Percentiles rank a stretch among this genome's conserved stretches.
Evolutionary conservation across 2,888 invertebrate species (phyloP).

Genomic region (Noctuana brunneofusca): DNA sequence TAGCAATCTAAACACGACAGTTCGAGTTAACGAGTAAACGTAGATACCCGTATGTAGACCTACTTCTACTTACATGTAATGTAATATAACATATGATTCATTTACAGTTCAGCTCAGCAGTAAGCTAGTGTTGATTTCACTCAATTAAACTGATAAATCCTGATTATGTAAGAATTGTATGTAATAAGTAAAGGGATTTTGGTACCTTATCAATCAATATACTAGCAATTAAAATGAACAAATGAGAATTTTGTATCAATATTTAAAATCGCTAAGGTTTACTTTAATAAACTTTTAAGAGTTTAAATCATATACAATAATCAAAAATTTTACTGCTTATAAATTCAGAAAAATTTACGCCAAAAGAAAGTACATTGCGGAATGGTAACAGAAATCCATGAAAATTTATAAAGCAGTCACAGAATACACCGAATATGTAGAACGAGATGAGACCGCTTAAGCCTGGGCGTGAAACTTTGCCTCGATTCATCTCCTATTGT

Average conservation of each 20-base stretch:
- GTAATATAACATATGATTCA: no score
- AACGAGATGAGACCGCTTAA: constrained; percentile 1
- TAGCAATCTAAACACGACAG: not conserved
- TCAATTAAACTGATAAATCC: no score
- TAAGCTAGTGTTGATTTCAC: no score
- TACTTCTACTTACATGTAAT: not conserved
- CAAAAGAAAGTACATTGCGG: not conserved
- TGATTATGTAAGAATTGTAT: no score
- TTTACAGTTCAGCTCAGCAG: no score
- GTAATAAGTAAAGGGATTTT: no score
- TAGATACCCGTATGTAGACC: not conserved
- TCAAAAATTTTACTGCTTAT: not conserved
- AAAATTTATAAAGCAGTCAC: not conserved
- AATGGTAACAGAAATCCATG: not conserved
- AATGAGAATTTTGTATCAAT: no score
- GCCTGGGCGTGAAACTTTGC: constrained; percentile 10
- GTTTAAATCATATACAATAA: no score
- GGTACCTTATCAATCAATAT: no score
- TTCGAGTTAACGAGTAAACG: constrained; percentile 3
- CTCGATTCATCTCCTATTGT: not conserved
- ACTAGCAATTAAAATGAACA: no score
- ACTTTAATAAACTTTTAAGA: no score
- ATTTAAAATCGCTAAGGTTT: no score
- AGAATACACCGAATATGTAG: constrained; percentile 12
- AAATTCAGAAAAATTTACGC: not conserved